A percentile compares a stretch with the other conserved stretches of the same genome.
Conservation (phyloP, 2,113 vertebrate species). For the Motacilla alba region DNA sequence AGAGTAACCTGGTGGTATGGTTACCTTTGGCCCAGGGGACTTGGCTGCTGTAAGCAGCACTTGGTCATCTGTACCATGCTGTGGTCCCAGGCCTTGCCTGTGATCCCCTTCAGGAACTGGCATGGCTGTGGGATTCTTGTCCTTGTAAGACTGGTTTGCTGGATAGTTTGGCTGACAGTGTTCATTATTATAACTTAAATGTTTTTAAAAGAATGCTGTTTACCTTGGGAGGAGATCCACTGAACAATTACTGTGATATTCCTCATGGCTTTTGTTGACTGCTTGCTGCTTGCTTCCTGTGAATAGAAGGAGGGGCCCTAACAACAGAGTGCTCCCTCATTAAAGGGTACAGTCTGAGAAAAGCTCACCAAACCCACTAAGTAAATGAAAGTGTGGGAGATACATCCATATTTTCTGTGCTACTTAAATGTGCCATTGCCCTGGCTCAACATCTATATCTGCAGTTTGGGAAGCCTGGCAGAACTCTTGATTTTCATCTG, state of each 20-base stretch:
- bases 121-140: neutral
- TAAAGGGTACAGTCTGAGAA: neutral
- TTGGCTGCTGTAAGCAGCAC: neutral
- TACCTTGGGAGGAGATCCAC: neutral
- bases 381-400: neutral
- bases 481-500: neutral
- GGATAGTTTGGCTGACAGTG: neutral
- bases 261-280: neutral
- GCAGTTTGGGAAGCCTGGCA: neutral
- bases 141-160: neutral
- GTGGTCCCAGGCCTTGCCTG: neutral
- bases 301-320: neutral
- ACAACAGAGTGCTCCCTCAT: neutral
- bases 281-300: neutral
- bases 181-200: neutral
- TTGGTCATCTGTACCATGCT: neutral
- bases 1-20: neutral
- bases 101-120: neutral
- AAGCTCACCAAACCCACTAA: neutral
- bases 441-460: neutral
- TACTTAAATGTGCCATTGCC: neutral
- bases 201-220: neutral
- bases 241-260: neutral
- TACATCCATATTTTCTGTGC: neutral
- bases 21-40: neutral